Evolutionary conservation across 2,888 invertebrate genomes (phyloP).

Genomic region (Proisotoma minuta): DNA sequence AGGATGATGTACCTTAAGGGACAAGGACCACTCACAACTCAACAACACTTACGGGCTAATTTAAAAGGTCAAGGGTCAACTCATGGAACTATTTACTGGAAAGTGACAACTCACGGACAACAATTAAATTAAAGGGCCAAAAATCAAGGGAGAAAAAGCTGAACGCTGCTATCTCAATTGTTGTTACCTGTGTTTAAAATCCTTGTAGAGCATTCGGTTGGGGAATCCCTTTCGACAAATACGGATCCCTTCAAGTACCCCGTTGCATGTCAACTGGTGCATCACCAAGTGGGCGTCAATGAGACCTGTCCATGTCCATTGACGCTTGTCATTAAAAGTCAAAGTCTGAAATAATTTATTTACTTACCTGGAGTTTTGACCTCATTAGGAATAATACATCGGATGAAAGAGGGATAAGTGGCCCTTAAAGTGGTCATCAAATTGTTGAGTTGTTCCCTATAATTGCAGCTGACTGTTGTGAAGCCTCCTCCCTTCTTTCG

Average conservation of each 20-base stretch:
- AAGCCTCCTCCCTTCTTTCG: background rate
- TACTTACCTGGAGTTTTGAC: conserved; percentile 14
- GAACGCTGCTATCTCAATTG: background rate
- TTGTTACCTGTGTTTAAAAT: conserved; percentile 10
- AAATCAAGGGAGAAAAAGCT: too few species aligned
- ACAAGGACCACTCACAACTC: background rate
- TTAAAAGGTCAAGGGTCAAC: too few species aligned
- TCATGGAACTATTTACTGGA: background rate
- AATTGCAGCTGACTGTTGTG: background rate
- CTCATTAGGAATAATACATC: conserved; percentile 24
- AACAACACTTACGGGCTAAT: too few species aligned
- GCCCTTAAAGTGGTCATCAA: conserved; percentile 20
- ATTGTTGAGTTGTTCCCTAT: conserved; percentile 17
- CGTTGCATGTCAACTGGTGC: conserved; percentile 21
- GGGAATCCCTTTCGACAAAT: conserved; percentile 21
- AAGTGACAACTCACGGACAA: background rate
- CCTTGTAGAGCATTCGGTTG: conserved; percentile 16
- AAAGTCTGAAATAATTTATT: background rate
- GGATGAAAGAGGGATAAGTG: conserved; percentile 21
- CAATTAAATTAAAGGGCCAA: too few species aligned
- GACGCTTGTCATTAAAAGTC: background rate
- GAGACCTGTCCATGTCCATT: background rate
- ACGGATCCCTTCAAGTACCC: conserved; percentile 21
- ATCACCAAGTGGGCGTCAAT: conserved; percentile 17
- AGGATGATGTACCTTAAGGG: background rate